These are phyloP conservation scores for Meteorus sp. DNA, from an alignment of 1,140 invertebrate genomes.

Conservation along the genomic window DNA sequence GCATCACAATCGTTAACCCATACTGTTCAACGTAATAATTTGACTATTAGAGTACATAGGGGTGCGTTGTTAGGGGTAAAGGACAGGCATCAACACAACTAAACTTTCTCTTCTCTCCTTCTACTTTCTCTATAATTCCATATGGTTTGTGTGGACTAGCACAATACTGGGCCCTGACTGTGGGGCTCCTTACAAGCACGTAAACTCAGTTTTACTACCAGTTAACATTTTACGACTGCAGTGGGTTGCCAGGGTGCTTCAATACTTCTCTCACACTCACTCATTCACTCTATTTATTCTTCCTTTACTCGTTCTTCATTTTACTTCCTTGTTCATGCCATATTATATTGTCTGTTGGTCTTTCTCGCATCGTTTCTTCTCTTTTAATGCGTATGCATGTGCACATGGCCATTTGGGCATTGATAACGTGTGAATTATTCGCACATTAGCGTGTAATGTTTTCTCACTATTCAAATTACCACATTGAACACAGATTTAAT, in stretches of 20 bases:
- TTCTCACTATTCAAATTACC: neutral
- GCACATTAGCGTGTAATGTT: neutral
- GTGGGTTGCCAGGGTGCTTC: conserved; percentile 42
- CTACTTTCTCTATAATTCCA: neutral
- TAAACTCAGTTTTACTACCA: conserved; percentile 59
- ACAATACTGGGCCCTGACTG: too few relatives aligned
- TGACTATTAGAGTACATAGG: conserved; percentile 42
- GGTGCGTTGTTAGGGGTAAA: conserved; percentile 29
- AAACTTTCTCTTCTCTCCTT: conserved; percentile 9
- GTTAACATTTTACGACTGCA: conserved; percentile 58
- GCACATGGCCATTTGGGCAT: neutral
- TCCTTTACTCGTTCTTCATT: neutral
- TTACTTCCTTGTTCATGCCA: conserved; percentile 16
- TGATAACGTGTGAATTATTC: conserved; percentile 7
- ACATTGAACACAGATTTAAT: neutral
- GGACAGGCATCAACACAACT: conserved; percentile 21
- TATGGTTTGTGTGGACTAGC: too few relatives aligned
- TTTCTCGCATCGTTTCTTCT: conserved; percentile 3
- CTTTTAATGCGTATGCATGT: conserved; percentile 7
- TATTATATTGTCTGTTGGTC: conserved; percentile 21
- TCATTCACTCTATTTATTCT: conserved; percentile 14
- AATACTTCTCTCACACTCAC: conserved; percentile 16
- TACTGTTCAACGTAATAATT: conserved; percentile 44
- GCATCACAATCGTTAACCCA: conserved; percentile 7
- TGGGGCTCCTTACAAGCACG: conserved; percentile 52